A percentile compares a stretch with the other conserved stretches of the same genome.
phyloP scores from a whole-genome alignment of 2,888 invertebrate species.

The Elegia similella region DNA sequence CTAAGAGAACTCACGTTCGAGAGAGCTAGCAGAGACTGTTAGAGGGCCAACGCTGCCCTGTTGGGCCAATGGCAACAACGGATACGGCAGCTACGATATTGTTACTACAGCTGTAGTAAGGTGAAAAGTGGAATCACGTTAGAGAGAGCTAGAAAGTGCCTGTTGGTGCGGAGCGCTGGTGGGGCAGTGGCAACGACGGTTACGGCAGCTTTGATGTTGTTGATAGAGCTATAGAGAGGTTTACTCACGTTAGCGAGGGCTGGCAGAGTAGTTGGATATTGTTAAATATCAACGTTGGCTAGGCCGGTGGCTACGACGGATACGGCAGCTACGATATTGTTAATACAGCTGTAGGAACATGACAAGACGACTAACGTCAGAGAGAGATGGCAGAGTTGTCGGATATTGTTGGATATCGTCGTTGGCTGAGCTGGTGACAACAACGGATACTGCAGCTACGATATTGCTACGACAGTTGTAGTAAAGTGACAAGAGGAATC shows the following conservation, averaged over 20 bases:
- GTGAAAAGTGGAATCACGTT: too few species aligned
- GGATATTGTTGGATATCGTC: too few species aligned
- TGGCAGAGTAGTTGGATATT: too few species aligned
- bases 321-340: neutral
- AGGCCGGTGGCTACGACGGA: neutral
- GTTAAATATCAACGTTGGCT: neutral
- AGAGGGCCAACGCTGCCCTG: conserved; percentile 30
- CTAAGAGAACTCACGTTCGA: conserved; percentile 41
- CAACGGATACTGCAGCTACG: neutral
- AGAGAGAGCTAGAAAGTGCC: too few species aligned
- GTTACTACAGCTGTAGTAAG: conserved; percentile 37
- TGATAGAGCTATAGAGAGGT: too few species aligned
- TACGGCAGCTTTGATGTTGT: too few species aligned
- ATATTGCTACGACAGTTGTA: neutral
- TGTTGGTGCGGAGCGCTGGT: too few species aligned
- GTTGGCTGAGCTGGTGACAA: neutral
- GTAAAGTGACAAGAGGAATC: neutral
- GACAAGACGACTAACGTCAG: neutral
- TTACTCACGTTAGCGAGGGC: too few species aligned
- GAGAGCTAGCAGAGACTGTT: conserved; percentile 25
- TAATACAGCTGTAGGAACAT: neutral
- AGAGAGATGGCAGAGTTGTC: neutral
- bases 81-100: conserved; percentile 54
- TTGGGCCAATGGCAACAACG: conserved; percentile 43
- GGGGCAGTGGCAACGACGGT: too few species aligned